These are phyloP conservation scores for Ricordea florida DNA, from an alignment of 92 coral and sea anemone genomes.

Conservation along the genomic window DNA sequence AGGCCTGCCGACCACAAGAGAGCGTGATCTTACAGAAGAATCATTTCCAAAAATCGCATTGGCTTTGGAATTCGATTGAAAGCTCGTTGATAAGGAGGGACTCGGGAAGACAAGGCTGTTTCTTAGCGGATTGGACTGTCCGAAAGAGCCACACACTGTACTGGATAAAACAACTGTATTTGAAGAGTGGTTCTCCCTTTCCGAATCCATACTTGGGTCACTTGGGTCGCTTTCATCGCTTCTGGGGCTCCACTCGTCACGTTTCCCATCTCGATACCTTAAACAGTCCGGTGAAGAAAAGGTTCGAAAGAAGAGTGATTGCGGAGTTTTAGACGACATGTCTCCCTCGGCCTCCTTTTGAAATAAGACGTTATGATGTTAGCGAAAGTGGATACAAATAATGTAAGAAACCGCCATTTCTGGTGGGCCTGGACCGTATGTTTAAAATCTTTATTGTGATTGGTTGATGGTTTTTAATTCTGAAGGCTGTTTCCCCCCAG, in stretches of 20 bases:
- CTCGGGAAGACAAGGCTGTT: background rate
- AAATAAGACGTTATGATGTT: too few relatives aligned
- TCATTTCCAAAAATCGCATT: background rate
- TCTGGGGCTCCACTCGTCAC: constrained; percentile 52
- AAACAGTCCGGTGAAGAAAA: background rate
- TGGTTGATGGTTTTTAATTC: background rate
- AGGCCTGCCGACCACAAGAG: constrained; percentile 74
- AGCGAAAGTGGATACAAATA: too few relatives aligned
- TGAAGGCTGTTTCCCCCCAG: too few relatives aligned
- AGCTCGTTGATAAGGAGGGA: background rate
- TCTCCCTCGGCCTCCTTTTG: background rate
- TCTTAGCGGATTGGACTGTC: background rate
- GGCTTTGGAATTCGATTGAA: background rate
- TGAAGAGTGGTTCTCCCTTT: constrained; percentile 50
- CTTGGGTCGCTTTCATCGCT: constrained; percentile 49
- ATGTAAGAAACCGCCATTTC: too few relatives aligned
- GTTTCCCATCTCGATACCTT: constrained; percentile 5
- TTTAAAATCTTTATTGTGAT: too few relatives aligned
- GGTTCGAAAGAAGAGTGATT: background rate
- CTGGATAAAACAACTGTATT: background rate
- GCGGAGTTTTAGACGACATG: background rate
- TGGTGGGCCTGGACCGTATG: too few relatives aligned
- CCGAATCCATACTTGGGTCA: constrained; percentile 58
- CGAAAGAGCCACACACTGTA: background rate
- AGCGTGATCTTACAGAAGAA: constrained; percentile 47